Evolutionary conservation across 2,113 vertebrate species (phyloP).

Genomic region (Turdus rufiventris): DNA sequence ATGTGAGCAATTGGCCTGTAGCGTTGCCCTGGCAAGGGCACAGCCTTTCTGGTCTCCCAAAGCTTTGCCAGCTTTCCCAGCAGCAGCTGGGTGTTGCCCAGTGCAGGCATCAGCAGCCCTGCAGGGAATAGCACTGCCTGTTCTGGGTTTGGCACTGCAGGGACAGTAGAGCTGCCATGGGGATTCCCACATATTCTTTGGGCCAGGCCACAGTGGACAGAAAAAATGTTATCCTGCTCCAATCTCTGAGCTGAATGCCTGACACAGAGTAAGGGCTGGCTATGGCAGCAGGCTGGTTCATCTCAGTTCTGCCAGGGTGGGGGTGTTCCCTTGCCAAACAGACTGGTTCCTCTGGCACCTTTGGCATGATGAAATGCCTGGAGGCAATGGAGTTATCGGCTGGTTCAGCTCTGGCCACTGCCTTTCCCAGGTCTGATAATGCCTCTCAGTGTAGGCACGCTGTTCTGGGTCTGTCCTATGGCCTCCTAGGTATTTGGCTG

Average conservation of each 20-base stretch:
- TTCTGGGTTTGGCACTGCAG: background rate
- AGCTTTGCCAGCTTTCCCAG: background rate
- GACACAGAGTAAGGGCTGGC: background rate
- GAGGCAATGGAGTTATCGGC: background rate
- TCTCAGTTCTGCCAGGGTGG: background rate
- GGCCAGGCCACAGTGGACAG: background rate
- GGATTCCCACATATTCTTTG: background rate
- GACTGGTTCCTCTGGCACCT: background rate
- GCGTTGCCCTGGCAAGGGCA: background rate
- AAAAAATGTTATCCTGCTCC: background rate
- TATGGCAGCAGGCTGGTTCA: accelerated
- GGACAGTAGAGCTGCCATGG: background rate
- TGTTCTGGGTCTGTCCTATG: background rate
- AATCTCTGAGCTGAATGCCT: background rate
- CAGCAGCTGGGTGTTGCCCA: background rate
- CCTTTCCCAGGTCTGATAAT: background rate
- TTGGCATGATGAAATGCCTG: background rate
- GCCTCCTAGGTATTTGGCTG: conserved; percentile 26
- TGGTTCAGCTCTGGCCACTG: background rate
- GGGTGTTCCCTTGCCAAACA: background rate
- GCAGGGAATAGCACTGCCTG: background rate
- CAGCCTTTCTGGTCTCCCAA: background rate
- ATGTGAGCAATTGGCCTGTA: background rate
- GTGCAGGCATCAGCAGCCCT: background rate
- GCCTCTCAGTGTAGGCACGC: accelerated